A percentile compares a stretch with the other conserved stretches of the same genome.
Conservation (phyloP, 2,797 vertebrate genomes). For the Holocentrus rufus region DNA sequence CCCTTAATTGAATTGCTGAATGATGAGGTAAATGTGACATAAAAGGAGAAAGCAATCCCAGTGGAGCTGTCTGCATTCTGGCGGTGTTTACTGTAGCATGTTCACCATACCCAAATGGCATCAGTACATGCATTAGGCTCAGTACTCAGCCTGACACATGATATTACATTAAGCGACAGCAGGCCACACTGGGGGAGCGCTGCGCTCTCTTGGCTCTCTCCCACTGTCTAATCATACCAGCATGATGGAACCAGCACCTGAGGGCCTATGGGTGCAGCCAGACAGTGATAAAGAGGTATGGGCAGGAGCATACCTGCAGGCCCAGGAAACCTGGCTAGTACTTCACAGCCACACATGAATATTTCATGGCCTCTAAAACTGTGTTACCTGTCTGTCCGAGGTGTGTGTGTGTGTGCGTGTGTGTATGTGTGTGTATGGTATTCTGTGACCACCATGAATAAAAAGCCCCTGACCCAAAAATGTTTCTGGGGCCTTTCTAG, state of each 20-base stretch:
- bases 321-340: conserved; percentile 51
- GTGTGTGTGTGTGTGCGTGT: not conserved
- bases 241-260: conserved; percentile 36
- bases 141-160: conserved; percentile 31
- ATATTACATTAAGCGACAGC: conserved; percentile 35
- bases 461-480: conserved; percentile 62
- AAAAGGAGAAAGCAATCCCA: not conserved
- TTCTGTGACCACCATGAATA: conserved; percentile 5
- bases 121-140: conserved; percentile 25
- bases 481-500: conserved; percentile 51
- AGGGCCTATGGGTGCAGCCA: conserved; percentile 23
- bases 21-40: conserved; percentile 32
- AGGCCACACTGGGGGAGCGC: conserved; percentile 16
- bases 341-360: conserved; percentile 71
- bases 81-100: conserved; percentile 8
- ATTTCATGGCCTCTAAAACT: conserved; percentile 72
- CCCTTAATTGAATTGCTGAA: conserved; percentile 16
- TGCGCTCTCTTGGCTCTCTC: conserved; percentile 17
- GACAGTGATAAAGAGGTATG: conserved; percentile 61
- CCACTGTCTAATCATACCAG: conserved; percentile 30
- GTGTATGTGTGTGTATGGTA: not conserved
- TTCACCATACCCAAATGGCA: conserved; percentile 1
- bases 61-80: not conserved
- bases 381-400: conserved; percentile 45
- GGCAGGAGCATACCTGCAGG: conserved; percentile 54